These are phyloP conservation scores for Ariopsis seemanni DNA, from an alignment of 2,113 vertebrate species.

Conservation along the genomic window DNA sequence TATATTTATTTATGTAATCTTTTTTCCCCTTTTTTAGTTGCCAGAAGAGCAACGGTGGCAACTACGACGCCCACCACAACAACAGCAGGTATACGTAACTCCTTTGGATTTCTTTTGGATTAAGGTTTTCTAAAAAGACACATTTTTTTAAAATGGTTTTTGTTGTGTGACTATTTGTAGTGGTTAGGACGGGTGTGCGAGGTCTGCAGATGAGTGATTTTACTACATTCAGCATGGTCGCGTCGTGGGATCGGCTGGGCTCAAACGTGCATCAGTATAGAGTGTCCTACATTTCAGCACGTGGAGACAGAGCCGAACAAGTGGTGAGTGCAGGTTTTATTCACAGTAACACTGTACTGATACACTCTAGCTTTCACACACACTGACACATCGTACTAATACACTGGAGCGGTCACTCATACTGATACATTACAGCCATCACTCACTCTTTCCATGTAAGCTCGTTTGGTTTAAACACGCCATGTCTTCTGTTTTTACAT, in stretches of 20 bases:
- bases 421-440: not conserved
- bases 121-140: not conserved
- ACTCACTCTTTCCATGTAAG: not conserved
- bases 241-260: constrained; percentile 83
- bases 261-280: constrained; percentile 78
- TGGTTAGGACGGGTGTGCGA: constrained; percentile 61
- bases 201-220: constrained; percentile 84
- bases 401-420: not conserved
- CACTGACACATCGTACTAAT: not conserved
- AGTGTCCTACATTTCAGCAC: constrained; percentile 80
- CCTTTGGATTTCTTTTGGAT: not conserved
- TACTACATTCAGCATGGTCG: constrained; percentile 85
- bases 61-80: constrained; percentile 61
- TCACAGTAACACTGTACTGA: not conserved
- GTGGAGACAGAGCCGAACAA: constrained; percentile 83
- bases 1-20: not conserved
- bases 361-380: no score
- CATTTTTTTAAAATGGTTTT: not conserved
- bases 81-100: constrained; percentile 72
- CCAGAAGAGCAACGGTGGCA: constrained; percentile 66
- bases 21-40: constrained; percentile 65
- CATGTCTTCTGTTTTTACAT: not conserved
- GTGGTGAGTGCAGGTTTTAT: constrained; percentile 70
- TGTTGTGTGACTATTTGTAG: constrained; percentile 24
- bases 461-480: not conserved